Base-by-base conservation (phyloP, 1,140 invertebrate genomes). In the Aphelinus atriplicis region DNA sequence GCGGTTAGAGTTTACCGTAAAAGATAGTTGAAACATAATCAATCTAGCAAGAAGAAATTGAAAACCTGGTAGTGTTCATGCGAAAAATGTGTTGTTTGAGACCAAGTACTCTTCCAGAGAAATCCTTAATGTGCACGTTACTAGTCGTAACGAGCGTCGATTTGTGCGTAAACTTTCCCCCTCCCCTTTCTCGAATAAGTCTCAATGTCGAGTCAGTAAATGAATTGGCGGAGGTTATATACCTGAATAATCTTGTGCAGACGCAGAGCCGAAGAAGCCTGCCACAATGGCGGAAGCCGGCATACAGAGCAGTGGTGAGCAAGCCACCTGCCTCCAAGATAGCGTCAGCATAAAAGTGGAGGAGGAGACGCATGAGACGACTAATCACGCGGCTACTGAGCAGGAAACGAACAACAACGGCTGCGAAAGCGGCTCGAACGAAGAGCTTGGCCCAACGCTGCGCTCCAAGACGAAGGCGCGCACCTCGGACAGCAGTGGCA, bases 381-480 rank as follows among this genome's bases (percentile, higher is more conserved):
- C 2, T 48, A 73, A 66, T n/a, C 42, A 65, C 53, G 61, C 65
- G 10, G 51, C 51, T 1, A 4, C 45, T 2, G 70, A 68, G 3
- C 42, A 69, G 47, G 73, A 75, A 51, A 75, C 66, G 1, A 75
- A 75, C n/a, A 75, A 75, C 7, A 75, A 75, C 51, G 68, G 73
- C 10, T 75, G 60, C 42, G 69, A 71, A 5, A 7, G 9, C 10
- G 47, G n/a, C 10, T 26, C 53, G n/a, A 67, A 46, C 83, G 2
- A 81, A 77, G 46, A 79, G 83, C 61, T 87, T 87, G 48, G 73
- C 5, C 86, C 86, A 53, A 87, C 80, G 45, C 76, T 88, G 48
- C 77, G 87, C 5, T 88, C 87, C 0, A 88, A 88, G 73, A 86
- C 86, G n/a, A 88, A 88, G 76, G 82, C 83, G 0, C 85, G 86